phyloP scores from a whole-genome alignment of 1,140 invertebrate genomes.

The Camponotus vicinus region DNA sequence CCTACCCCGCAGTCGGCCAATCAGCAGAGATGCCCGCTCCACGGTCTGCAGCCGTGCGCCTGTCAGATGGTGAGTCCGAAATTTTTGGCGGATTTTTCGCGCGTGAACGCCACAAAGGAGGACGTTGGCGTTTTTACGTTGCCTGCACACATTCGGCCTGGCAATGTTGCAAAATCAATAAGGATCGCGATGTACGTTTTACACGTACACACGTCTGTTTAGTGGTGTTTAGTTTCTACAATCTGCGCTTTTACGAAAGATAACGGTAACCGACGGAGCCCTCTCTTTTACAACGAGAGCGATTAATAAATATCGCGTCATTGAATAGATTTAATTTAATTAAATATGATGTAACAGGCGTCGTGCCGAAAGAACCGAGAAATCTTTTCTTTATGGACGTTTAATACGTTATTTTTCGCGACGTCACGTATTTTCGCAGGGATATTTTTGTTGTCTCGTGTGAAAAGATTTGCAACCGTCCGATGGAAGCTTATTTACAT shows the following conservation, averaged over 20 bases:
- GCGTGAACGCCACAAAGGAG: conserved; percentile 37
- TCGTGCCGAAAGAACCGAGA: background rate
- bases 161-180: conserved; percentile 61
- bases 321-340: background rate
- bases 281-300: no score
- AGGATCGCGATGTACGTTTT: conserved; percentile 53
- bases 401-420: conserved; percentile 45
- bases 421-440: conserved; percentile 35
- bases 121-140: conserved; percentile 57
- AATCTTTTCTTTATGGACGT: conserved; percentile 18
- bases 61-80: conserved; percentile 84
- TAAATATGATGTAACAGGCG: background rate
- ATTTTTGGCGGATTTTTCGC: conserved; percentile 53
- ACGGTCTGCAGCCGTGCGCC: conserved; percentile 89
- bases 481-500: conserved; percentile 54
- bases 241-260: background rate
- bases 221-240: background rate
- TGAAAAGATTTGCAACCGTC: conserved; percentile 47
- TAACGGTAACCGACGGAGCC: background rate
- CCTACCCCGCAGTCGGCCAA: conserved; percentile 81
- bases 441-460: conserved; percentile 53
- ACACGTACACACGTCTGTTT: background rate
- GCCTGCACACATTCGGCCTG: conserved; percentile 51
- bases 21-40: conserved; percentile 88
- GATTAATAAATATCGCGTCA: background rate